Percentiles rank a stretch among this genome's conserved stretches.
Conservation (phyloP, 1,140 invertebrate species). For the Caenorhabditis latens region DNA sequence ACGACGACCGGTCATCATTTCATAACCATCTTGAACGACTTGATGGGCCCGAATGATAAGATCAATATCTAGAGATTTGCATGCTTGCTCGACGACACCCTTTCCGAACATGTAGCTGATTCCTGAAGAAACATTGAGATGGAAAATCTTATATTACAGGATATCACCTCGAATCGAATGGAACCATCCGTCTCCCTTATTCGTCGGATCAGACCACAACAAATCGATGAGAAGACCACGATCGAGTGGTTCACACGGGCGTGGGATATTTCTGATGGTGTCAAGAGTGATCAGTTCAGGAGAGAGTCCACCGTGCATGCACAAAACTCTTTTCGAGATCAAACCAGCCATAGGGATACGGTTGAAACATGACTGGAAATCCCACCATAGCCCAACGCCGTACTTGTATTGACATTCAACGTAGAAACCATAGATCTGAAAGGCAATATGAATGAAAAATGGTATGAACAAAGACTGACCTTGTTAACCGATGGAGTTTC, state of each 20-base stretch:
- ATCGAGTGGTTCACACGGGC: conserved; percentile 69
- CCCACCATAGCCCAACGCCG: conserved; percentile 70
- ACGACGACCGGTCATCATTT: conserved; percentile 67
- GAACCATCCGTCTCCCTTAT: conserved; percentile 71
- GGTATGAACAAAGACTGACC: too few relatives aligned
- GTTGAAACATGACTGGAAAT: conserved; percentile 70
- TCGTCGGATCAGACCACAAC: conserved; percentile 71
- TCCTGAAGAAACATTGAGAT: not conserved
- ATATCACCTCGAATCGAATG: conserved; percentile 65
- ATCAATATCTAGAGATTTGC: conserved; percentile 68
- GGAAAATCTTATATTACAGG: not conserved
- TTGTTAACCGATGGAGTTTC: conserved; percentile 82
- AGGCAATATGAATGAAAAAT: not conserved
- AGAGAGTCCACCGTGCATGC: conserved; percentile 69
- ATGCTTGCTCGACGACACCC: conserved; percentile 65
- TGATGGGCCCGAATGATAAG: conserved; percentile 71
- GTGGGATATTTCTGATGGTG: conserved; percentile 65
- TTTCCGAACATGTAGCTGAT: conserved; percentile 70
- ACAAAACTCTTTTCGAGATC: conserved; percentile 69
- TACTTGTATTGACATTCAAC: conserved; percentile 74
- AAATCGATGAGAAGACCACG: conserved; percentile 69
- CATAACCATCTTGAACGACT: conserved; percentile 70
- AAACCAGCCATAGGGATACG: conserved; percentile 68
- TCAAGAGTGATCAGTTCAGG: conserved; percentile 67
- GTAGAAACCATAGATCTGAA: conserved; percentile 81